Percentiles rank a stretch among this genome's conserved stretches.
These are phyloP conservation scores for Danaus chrysippus DNA, from an alignment of 2,888 invertebrate species.

Conservation along the genomic window DNA sequence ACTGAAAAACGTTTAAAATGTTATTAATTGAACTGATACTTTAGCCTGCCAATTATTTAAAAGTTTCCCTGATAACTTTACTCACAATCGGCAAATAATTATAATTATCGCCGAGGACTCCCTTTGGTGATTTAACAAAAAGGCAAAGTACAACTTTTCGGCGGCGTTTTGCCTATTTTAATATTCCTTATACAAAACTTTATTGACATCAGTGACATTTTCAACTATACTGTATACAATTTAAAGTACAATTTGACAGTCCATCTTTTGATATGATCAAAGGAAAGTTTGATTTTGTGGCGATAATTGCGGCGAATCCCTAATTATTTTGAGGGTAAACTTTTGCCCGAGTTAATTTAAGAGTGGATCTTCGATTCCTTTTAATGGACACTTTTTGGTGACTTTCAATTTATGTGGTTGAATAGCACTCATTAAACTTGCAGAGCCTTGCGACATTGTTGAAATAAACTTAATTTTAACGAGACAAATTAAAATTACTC, in stretches of 20 bases:
- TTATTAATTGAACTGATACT: conserved; percentile 72
- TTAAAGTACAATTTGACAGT: conserved; percentile 50
- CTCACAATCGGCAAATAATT: conserved; percentile 77
- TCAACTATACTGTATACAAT: conserved; percentile 41
- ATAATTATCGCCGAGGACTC: conserved; percentile 69
- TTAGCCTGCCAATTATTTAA: conserved; percentile 65
- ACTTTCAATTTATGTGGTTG: conserved; percentile 73
- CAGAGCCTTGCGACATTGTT: conserved; percentile 45
- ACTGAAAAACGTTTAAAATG: conserved; percentile 59
- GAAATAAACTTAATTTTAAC: conserved; percentile 51
- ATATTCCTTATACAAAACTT: conserved; percentile 58
- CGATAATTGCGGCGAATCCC: conserved; percentile 78
- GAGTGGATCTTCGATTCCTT: conserved; percentile 69
- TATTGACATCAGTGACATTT: conserved; percentile 46
- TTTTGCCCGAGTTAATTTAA: conserved; percentile 75
- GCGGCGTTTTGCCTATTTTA: conserved; percentile 70
- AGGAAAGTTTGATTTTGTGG: conserved; percentile 75
- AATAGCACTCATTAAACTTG: conserved; percentile 70
- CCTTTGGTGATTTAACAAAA: conserved; percentile 71
- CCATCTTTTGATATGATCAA: conserved; percentile 63
- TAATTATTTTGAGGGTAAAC: conserved; percentile 80
- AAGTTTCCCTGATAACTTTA: conserved; percentile 60
- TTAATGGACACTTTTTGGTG: conserved; percentile 76
- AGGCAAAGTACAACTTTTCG: conserved; percentile 70
- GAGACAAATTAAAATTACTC: conserved; percentile 47